Conservation (phyloP, 2,888 invertebrate species). For the Tribolium freemani region DNA sequence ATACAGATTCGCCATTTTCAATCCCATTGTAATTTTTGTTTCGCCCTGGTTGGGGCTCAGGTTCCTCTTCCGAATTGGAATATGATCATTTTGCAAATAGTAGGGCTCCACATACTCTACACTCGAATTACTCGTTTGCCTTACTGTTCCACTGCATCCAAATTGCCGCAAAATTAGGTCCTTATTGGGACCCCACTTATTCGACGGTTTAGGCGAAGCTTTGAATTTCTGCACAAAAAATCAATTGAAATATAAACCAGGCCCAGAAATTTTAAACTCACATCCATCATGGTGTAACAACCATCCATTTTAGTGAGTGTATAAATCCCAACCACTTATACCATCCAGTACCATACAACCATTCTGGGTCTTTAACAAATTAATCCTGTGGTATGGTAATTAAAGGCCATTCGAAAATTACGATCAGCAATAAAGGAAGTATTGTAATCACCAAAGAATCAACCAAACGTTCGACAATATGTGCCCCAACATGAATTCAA, state of each 20-base stretch:
- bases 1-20: too few species aligned
- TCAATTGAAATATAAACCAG: not conserved
- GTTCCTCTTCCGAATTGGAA: too few species aligned
- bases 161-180: constrained; percentile 70
- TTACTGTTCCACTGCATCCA: constrained; percentile 71
- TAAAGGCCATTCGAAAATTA: constrained; percentile 67
- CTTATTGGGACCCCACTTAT: constrained; percentile 73
- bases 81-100: too few species aligned
- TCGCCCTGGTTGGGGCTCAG: too few species aligned
- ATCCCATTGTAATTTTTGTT: too few species aligned
- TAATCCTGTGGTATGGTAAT: constrained; percentile 61
- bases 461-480: constrained; percentile 68
- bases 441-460: constrained; percentile 68
- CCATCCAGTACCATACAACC: constrained; percentile 69
- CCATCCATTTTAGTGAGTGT: constrained; percentile 64
- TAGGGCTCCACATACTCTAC: too few species aligned
- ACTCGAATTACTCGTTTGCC: too few species aligned
- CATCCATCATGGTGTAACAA: constrained; percentile 67
- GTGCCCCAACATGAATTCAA: constrained; percentile 71
- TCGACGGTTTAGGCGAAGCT: constrained; percentile 68
- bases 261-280: constrained; percentile 52
- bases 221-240: constrained; percentile 60
- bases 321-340: constrained; percentile 66
- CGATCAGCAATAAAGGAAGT: constrained; percentile 66
- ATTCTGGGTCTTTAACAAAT: constrained; percentile 63